These are phyloP conservation scores for Aromia moschata DNA, from an alignment of 2,888 invertebrate genomes.

Conservation along the genomic window DNA sequence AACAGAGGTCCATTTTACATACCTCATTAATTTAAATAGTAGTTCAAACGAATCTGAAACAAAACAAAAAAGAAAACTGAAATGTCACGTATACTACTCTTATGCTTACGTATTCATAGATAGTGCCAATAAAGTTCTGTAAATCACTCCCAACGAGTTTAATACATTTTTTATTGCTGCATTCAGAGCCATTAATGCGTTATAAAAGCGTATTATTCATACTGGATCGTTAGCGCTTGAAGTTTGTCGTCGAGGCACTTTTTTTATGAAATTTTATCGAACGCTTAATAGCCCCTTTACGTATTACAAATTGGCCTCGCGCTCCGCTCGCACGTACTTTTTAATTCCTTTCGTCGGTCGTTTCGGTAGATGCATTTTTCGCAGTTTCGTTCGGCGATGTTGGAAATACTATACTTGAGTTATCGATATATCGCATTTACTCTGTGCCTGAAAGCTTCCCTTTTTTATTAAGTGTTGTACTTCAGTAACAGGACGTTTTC, in stretches of 20 bases:
- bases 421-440: too few relatives aligned
- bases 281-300: slow-evolving; percentile 13
- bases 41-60: too few relatives aligned
- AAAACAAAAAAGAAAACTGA: too few relatives aligned
- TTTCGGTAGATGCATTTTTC: too few relatives aligned
- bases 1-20: too few relatives aligned
- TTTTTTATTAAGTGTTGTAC: too few relatives aligned
- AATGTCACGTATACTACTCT: too few relatives aligned
- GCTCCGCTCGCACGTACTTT: neutral
- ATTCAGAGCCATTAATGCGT: slow-evolving; percentile 22
- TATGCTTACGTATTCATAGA: neutral
- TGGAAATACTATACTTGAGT: too few relatives aligned
- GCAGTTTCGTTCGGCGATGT: too few relatives aligned
- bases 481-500: too few relatives aligned
- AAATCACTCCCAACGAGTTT: slow-evolving; percentile 25
- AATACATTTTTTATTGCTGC: slow-evolving; percentile 33
- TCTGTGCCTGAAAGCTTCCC: too few relatives aligned
- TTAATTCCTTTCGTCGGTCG: neutral
- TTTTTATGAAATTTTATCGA: slow-evolving; percentile 25
- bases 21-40: too few relatives aligned
- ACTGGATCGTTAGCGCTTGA: slow-evolving; percentile 27
- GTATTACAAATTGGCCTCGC: slow-evolving; percentile 4
- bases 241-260: slow-evolving; percentile 20
- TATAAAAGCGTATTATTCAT: slow-evolving; percentile 28
- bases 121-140: neutral